Evolutionary conservation across 1,140 invertebrate genomes (phyloP).

Genomic region (Galendromus occidentalis): DNA sequence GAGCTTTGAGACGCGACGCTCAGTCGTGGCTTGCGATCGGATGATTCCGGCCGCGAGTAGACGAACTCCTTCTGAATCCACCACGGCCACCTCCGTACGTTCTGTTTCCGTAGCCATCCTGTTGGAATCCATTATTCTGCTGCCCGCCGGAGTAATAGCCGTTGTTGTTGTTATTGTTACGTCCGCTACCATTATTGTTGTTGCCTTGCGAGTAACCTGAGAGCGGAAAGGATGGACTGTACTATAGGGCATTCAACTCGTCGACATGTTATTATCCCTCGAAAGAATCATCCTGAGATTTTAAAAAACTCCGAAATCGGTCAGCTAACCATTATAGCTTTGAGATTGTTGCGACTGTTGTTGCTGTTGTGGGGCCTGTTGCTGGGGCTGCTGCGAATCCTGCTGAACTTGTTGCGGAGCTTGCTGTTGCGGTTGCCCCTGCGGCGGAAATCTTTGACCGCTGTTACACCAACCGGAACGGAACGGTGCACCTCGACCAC

Average conservation of each 20-base stretch:
- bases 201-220: not conserved
- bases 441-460: not conserved
- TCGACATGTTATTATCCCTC: too few relatives aligned
- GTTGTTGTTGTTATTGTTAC: not conserved
- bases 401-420: not conserved
- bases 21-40: too few relatives aligned
- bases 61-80: too few relatives aligned
- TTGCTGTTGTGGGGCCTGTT: not conserved
- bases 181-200: not conserved
- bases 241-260: too few relatives aligned
- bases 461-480: not conserved
- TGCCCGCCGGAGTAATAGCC: not conserved
- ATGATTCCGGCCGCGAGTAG: too few relatives aligned
- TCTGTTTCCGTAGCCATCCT: not conserved
- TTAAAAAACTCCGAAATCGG: too few relatives aligned
- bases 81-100: too few relatives aligned
- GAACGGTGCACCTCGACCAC: not conserved
- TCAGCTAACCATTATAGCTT: constrained; percentile 9
- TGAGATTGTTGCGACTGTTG: not conserved
- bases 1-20: too few relatives aligned
- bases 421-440: not conserved
- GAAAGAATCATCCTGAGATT: too few relatives aligned
- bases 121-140: not conserved
- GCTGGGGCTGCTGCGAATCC: not conserved
- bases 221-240: not conserved